Evolutionary conservation across 1,140 invertebrate species (phyloP), one percentile per base, ranked within the genome.

Genomic region (Temnothorax longispinosus): DNA sequence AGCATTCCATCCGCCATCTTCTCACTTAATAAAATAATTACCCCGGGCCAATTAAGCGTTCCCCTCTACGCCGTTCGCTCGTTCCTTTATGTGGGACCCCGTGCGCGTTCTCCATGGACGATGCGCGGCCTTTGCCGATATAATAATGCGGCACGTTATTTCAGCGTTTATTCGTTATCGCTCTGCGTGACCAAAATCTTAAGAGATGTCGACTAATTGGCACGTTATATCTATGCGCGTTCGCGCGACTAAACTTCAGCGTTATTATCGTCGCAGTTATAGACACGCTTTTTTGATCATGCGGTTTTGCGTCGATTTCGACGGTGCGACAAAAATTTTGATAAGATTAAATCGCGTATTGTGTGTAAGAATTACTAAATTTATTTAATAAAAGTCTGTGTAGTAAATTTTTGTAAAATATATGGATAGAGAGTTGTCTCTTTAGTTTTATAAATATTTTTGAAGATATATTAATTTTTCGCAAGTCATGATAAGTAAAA

Each of bases 21-120:
- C 94, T 95, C 94, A 95, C 94, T 95, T 95, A 95, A 95, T 95
- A 94, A 95, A 95, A 95, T 95, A 95, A 95, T 95, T 95, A 95
- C 94, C 93, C 92, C 81, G 88, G 93, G 93, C 93, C 93, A 95
- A 94, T 95, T 95, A 95, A 93, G 92, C 88, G 86, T 88, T 88
- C 90, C 92, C 85, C 86, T 89, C 87, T 76, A 84, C 75, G 13
- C 52, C 18, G 54, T 75, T 77, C 74, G 71, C 38, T 35, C 71
- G 41, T 41, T 77, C 18, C 58, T 85, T 60, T 78, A 52, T 78
- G 58, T 35, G 60, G 58, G 58, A 76, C n/a, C 21, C 21, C 62
- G 56, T 44, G 71, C 47, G 41, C 50, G 41, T 75, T 81, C 35
- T 58, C 21, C 74, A 54, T 32, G 18, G 11, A 71, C 18, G 60